Evolutionary conservation across 2,113 vertebrate species (phyloP), one percentile per base, ranked within the genome.

Genomic region (Sus scrofa): DNA sequence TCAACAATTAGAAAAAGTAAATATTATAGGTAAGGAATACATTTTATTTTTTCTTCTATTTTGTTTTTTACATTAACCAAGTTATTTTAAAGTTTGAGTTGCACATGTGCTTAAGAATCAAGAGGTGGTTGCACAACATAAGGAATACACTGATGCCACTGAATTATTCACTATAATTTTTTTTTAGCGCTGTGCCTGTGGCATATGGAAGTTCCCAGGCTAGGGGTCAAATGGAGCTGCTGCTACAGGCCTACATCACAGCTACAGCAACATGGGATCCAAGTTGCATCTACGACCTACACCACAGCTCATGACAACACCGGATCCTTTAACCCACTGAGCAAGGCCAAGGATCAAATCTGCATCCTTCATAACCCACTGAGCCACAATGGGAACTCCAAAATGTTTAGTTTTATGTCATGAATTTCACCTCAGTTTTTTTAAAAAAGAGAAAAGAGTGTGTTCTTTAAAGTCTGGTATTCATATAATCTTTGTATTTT

Each of bases 401-500:
- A 62, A 63, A 54, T 50, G 26, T 13, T 91, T 44, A 26, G 54
- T 50, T 85, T 86, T 68, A 65, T 9, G 6, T 93, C 87, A 50
- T 24, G 52, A 70, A 85, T 65, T 74, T 91, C 39, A 68, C 65
- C 6, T n/a, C n/a, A 86, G 68, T 18, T 44, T 44, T 44, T 44
- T 56, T 86, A 34, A 16, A 50, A 44, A 58, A 82, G 14, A 74
- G 16, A 91, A 94, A 79, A 65, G 56, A 56, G 1, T 4, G 7
- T 78, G 11, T 78, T n/a, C 50, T 78, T 78, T 79, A 9, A 34
- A 88, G 50, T 73, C 62, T 73, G 44, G 50, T 84, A 58, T 92
- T 95, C 65, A 95, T 34, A 10, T 82, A 90, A 83, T 0, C 6
- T 93, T 93, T 91, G 5, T 86, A 70, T 16, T 84, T 95, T 93